Evolutionary conservation across 2,888 invertebrate genomes (phyloP).

Genomic region (Hesperia comma): DNA sequence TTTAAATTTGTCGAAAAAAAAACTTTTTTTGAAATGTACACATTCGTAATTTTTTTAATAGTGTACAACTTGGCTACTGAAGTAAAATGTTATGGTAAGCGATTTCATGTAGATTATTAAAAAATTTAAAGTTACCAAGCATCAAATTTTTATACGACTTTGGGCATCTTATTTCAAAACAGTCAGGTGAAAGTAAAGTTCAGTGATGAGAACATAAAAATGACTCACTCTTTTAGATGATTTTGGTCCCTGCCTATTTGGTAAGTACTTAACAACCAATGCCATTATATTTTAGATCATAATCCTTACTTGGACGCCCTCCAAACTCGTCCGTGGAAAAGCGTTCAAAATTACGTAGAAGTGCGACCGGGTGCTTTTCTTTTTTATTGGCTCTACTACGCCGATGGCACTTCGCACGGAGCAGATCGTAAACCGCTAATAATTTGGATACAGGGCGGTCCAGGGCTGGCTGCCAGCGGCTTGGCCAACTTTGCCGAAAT

Average conservation of each 20-base stretch:
- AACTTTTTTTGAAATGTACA: conserved; percentile 9
- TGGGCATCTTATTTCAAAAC: too few relatives aligned
- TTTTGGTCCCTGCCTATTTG: background rate
- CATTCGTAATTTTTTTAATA: conserved; percentile 8
- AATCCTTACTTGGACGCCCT: conserved; percentile 65
- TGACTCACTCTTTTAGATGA: background rate
- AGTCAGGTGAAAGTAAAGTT: too few relatives aligned
- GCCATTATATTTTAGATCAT: conserved; percentile 42
- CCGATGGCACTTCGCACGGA: conserved; percentile 84
- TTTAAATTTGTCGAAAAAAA: conserved; percentile 13
- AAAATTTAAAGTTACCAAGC: too few relatives aligned
- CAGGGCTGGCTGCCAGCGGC: conserved; percentile 92
- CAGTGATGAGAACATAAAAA: too few relatives aligned
- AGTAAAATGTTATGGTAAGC: conserved; percentile 35
- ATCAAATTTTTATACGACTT: too few relatives aligned
- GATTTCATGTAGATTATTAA: background rate
- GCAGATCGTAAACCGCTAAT: conserved; percentile 87
- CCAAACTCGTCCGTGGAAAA: conserved; percentile 55
- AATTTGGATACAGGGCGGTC: conserved; percentile 96
- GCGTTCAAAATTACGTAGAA: conserved; percentile 88
- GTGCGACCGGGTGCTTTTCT: conserved; percentile 90
- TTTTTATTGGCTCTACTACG: conserved; percentile 95
- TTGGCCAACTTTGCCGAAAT: conserved; percentile 94
- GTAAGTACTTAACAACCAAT: background rate
- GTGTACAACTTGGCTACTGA: conserved; percentile 7